Base-by-base conservation (phyloP, 2,797 vertebrate species). In the Myiotriccus ornatus region DNA sequence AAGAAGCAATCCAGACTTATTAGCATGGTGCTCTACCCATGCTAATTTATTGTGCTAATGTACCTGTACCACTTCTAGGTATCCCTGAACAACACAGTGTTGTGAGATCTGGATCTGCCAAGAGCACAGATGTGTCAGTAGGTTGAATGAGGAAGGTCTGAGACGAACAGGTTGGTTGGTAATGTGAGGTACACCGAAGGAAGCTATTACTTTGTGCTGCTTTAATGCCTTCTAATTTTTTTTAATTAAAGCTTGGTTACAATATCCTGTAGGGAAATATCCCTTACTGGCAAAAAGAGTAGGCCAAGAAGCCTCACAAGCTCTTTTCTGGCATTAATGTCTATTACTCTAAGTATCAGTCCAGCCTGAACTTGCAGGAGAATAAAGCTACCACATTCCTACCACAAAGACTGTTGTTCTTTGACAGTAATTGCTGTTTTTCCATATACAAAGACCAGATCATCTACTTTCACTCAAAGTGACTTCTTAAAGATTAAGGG, bases 141-240 rank as follows among this genome's bases (percentile, higher is more conserved):
- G 56, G 56, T 7, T 95, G 60, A 94, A 90, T 32, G 70, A 93
- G 77, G 91, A 94, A 83, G 64, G 62, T 70, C 86, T 94, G 77
- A 82, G 93, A 50, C 77, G 64, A 94, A 74, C 83, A 96, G 83
- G 80, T 84, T 91, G 55, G 77, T 90, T 91, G 77, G 91, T 94
- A 94, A 96, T 88, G 49, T 89, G 93, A 95, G 92, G 91, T 90
- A 77, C 77, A 96, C 91, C 32, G 0, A 95, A 94, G 67, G 52
- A 95, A 88, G 67, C 53, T 95, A 77, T 94, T 96, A 96, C 88
- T 96, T 93, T 94, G 81, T 93, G 80, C 64, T 91, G 90, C 70
- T 95, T 94, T 96, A 96, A 94, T 96, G 87, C 85, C 87, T 93
- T 95, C 95, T 97, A 96, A 96, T 96, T 96, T 95, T 95, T 94